phyloP scores from a whole-genome alignment of 2,113 vertebrate genomes.

The Peucedramus taeniatus region DNA sequence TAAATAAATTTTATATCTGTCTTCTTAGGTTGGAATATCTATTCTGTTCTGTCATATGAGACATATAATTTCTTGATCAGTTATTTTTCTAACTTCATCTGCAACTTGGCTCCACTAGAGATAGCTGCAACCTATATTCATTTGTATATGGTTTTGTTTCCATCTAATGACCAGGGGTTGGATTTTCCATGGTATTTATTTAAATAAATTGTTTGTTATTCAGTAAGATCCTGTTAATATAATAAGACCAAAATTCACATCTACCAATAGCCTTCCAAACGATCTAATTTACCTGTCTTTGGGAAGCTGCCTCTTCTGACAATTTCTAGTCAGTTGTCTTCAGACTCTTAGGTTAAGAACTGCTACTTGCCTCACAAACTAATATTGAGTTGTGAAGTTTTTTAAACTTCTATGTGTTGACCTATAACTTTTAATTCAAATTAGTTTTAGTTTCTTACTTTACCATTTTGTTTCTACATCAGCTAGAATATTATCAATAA shows the following conservation, averaged over 20 bases:
- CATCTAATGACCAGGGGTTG: neutral
- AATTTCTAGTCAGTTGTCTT: neutral
- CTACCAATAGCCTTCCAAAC: neutral
- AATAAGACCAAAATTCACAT: neutral
- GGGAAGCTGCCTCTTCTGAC: neutral
- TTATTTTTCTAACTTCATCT: neutral
- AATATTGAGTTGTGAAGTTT: neutral
- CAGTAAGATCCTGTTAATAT: neutral
- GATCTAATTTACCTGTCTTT: neutral
- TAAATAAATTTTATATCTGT: neutral
- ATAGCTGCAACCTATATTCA: neutral
- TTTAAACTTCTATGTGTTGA: neutral
- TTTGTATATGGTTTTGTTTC: neutral
- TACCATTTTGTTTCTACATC: neutral
- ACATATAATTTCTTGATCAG: neutral
- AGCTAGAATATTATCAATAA: neutral
- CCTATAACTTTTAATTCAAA: neutral
- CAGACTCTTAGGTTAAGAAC: neutral
- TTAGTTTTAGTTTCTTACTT: neutral
- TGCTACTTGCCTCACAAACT: neutral
- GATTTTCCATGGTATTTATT: neutral
- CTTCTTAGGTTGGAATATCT: neutral
- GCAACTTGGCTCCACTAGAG: neutral
- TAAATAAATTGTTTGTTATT: neutral
- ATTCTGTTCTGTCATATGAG: neutral